phyloP scores from a whole-genome alignment of 2,797 vertebrate species.

The Hoplostethus mediterraneus region DNA sequence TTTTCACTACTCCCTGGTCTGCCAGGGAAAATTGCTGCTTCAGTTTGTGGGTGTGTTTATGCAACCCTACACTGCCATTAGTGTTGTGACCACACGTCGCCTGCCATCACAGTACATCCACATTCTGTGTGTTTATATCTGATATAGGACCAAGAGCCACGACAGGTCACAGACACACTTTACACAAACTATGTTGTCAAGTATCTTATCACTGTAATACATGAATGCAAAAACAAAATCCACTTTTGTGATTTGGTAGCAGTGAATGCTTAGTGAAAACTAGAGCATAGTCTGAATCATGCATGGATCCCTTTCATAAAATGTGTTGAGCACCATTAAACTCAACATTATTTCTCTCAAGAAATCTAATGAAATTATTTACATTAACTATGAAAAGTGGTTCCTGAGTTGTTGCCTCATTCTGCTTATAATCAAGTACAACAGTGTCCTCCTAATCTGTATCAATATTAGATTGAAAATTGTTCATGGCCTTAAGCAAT shows the following conservation, averaged over 20 bases:
- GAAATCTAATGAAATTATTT: neutral
- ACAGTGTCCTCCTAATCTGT: neutral
- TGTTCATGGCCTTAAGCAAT: neutral
- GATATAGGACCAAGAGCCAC: slow-evolving; percentile 66
- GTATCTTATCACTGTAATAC: slow-evolving; percentile 9
- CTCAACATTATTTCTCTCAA: neutral
- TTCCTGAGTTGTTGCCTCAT: neutral
- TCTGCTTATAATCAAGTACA: slow-evolving; percentile 5
- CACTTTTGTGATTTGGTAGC: slow-evolving; percentile 11
- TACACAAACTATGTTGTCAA: slow-evolving; percentile 12
- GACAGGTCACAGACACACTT: slow-evolving; percentile 25
- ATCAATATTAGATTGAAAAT: neutral
- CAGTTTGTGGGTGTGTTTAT: slow-evolving; percentile 86
- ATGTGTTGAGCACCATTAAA: neutral
- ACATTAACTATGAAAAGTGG: too few species aligned
- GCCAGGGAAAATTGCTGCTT: slow-evolving; percentile 85
- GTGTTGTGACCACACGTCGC: slow-evolving; percentile 82
- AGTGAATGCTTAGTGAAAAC: slow-evolving; percentile 18
- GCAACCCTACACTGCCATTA: slow-evolving; percentile 87
- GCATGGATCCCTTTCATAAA: neutral
- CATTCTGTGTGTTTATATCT: slow-evolving; percentile 77
- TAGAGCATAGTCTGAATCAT: neutral
- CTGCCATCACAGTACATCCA: slow-evolving; percentile 76
- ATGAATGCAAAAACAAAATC: slow-evolving; percentile 23
- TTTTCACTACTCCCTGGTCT: slow-evolving; percentile 72